phyloP scores from a whole-genome alignment of 2,113 vertebrate species.

The Isurus oxyrinchus region DNA sequence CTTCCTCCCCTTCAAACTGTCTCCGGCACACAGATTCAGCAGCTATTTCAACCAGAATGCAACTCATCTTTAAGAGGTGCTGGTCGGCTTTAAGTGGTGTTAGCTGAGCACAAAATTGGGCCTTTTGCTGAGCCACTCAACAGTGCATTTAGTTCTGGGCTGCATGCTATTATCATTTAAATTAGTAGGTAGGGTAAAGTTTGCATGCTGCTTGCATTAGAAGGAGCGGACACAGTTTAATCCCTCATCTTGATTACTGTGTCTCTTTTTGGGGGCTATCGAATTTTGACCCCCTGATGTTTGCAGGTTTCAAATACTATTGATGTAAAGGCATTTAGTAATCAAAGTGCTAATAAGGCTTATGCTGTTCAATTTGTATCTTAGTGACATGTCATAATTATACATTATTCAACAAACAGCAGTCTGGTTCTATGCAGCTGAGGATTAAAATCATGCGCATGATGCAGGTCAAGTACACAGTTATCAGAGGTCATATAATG shows the following conservation, averaged over 20 bases:
- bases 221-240: no score
- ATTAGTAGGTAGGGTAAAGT: not conserved
- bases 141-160: not conserved
- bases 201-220: not conserved
- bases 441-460: not conserved
- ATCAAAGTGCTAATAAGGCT: not conserved
- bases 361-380: conserved; percentile 23
- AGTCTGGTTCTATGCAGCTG: not conserved
- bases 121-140: no score
- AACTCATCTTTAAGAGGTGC: not conserved
- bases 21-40: not conserved
- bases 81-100: not conserved
- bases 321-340: not conserved
- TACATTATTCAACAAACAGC: conserved; percentile 6
- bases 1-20: not conserved
- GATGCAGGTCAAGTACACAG: conserved; percentile 23
- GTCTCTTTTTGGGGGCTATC: no score
- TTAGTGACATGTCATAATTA: conserved; percentile 17
- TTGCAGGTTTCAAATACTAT: conserved; percentile 3
- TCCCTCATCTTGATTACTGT: no score
- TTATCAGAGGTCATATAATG: not conserved
- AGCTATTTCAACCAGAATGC: not conserved
- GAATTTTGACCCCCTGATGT: not conserved
- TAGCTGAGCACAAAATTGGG: not conserved
- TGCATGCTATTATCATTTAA: not conserved